Conservation (phyloP, 2,113 vertebrate genomes). For the Phycodurus eques region DNA sequence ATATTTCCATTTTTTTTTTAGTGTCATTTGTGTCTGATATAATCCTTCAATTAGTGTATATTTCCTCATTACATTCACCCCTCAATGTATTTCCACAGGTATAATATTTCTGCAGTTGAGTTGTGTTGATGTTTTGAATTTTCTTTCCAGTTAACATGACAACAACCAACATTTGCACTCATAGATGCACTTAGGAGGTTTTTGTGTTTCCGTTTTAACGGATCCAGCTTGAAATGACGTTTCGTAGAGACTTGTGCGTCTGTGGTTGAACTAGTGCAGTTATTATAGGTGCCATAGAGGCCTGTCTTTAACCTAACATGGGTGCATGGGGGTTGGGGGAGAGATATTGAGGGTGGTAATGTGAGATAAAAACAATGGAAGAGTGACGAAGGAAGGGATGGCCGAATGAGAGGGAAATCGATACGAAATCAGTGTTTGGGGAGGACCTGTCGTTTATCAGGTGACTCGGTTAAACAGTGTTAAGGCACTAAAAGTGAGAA, state of each 20-base stretch:
- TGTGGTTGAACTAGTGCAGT: slow-evolving; percentile 14
- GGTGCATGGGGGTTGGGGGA: slow-evolving; percentile 16
- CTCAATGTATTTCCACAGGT: too few species aligned
- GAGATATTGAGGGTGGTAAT: slow-evolving; percentile 70
- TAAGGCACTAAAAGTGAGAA: slow-evolving; percentile 89
- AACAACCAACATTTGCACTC: too few species aligned
- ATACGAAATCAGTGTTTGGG: slow-evolving; percentile 96
- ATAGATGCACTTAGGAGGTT: too few species aligned
- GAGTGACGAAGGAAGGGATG: slow-evolving; percentile 83
- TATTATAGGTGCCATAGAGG: slow-evolving; percentile 22
- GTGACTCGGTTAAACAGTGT: slow-evolving; percentile 89
- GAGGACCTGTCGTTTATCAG: slow-evolving; percentile 95
- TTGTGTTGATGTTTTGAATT: too few species aligned
- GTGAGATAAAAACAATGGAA: slow-evolving; percentile 84
- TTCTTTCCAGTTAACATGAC: too few species aligned
- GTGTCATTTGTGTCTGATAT: too few species aligned
- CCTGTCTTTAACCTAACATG: slow-evolving; percentile 26
- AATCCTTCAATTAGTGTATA: too few species aligned
- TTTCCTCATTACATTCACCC: too few species aligned
- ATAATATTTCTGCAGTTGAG: too few species aligned
- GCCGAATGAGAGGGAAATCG: slow-evolving; percentile 88
- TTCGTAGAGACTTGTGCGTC: slow-evolving; percentile 4
- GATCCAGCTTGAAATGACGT: neutral
- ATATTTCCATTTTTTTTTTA: too few species aligned
- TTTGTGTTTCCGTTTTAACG: neutral